Evolutionary conservation across 2,888 invertebrate species (phyloP), one percentile per base, ranked within the genome.

Genomic region (Corythucha ciliata): DNA sequence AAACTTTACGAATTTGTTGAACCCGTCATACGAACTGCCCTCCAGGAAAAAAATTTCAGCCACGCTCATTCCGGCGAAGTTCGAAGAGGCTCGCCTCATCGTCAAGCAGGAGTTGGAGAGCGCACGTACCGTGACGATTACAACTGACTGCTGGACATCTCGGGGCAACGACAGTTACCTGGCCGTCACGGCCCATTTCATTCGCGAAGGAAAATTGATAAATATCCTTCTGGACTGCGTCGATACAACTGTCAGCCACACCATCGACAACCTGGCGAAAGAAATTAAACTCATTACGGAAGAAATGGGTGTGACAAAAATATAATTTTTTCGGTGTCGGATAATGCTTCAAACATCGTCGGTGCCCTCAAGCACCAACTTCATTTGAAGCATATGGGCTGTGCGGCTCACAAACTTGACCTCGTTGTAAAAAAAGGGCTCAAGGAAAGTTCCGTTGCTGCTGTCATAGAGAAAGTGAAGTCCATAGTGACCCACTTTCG

Each of bases 1-100:
- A 54, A 54, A 62, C 46, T 62, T 64, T 36, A 55, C 62, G 25
- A 51, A 59, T 45, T 54, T 53, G 45, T 48, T 64, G 36, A 61
- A 62, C 55, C 62, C 63, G n/a, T 55, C 55, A 10, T 64, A 63
- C 58, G 53, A 27, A 25, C 49, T 65, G 39, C 63, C 62, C 32
- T 57, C 54, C 18, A 53, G 63, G 14, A 63, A 58, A 48, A 60
- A 56, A 26, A 42, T 64, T 26, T 58, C 59, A 42, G 54, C 60
- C 41, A 56, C 52, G 48, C 49, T 58, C 36, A 54, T 63, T 45
- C 62, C 62, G 27, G 34, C 42, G 53, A 39, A 57, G 48, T 53
- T 55, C 44, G 50, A 47, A 50, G 55, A 63, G 48, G 14, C 16
- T n/a, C 27, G 33, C 10, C 22, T 49, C 7, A 32, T 42, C 40